phyloP scores from a whole-genome alignment of 2,888 invertebrate species.

The Caenorhabditis panamensis region DNA sequence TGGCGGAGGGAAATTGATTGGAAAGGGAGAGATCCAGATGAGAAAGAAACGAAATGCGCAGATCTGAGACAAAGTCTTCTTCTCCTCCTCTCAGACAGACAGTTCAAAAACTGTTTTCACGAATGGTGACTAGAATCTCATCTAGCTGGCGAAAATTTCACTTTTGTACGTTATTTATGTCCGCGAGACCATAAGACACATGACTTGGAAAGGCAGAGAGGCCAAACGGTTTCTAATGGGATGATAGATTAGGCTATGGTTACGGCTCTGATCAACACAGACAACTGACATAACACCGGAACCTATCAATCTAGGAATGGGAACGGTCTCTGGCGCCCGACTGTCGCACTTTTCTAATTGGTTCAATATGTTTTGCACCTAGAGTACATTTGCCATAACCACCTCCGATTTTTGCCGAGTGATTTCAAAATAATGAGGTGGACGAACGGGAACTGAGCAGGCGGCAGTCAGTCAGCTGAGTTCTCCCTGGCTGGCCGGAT shows the following conservation, averaged over 20 bases:
- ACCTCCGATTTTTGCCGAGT: no score
- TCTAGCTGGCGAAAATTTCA: slow-evolving; percentile 36
- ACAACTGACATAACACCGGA: not conserved
- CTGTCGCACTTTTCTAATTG: not conserved
- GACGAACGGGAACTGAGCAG: slow-evolving; percentile 11
- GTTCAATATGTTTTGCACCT: no score
- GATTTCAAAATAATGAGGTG: slow-evolving; percentile 18
- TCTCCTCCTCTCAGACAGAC: no score
- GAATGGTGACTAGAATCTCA: slow-evolving; percentile 29
- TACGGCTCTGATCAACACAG: not conserved
- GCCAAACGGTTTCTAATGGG: slow-evolving; percentile 36
- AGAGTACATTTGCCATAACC: no score
- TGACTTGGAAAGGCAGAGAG: slow-evolving; percentile 32
- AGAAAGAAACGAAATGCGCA: no score
- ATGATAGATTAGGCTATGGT: slow-evolving; percentile 27
- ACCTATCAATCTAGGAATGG: not conserved
- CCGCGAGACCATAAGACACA: slow-evolving; percentile 41
- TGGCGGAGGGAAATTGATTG: not conserved
- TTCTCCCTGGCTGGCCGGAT: slow-evolving; percentile 34
- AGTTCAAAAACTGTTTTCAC: slow-evolving; percentile 42
- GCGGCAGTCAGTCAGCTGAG: slow-evolving; percentile 35
- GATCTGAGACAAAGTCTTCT: no score
- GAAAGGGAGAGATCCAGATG: not conserved
- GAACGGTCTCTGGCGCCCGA: not conserved
- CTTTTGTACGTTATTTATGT: slow-evolving; percentile 53